phyloP scores from a whole-genome alignment of 2,113 vertebrate genomes.

The Plectropomus leopardus region DNA sequence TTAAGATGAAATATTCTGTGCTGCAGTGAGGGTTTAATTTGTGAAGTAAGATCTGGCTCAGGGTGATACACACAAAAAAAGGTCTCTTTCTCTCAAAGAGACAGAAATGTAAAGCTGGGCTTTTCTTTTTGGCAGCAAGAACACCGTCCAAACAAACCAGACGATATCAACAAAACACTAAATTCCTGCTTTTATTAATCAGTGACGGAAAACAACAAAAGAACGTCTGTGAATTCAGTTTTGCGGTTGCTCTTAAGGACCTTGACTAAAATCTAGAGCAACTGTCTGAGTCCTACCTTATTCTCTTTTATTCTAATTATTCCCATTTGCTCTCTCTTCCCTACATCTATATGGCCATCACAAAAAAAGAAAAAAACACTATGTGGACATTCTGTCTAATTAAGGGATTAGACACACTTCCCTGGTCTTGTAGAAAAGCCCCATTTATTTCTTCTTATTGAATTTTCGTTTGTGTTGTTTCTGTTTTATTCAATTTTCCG shows the following conservation, averaged over 20 bases:
- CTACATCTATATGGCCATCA: conserved; percentile 45
- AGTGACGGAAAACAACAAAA: conserved; percentile 12
- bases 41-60: neutral
- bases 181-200: conserved; percentile 30
- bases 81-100: conserved; percentile 8
- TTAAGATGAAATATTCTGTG: conserved; percentile 16
- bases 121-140: neutral
- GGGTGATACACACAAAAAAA: neutral
- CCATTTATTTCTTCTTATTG: conserved; percentile 78
- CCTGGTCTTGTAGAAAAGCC: conserved; percentile 69
- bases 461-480: conserved; percentile 66
- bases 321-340: neutral
- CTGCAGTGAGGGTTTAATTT: conserved; percentile 30
- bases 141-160: conserved; percentile 1
- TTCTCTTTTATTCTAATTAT: conserved; percentile 25
- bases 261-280: conserved; percentile 8
- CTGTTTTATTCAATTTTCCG: conserved; percentile 78
- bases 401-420: conserved; percentile 79
- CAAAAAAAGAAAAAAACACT: conserved; percentile 24
- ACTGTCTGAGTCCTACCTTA: neutral
- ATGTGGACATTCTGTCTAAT: conserved; percentile 69
- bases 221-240: neutral
- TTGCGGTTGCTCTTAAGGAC: conserved; percentile 20
- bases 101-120: neutral
- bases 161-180: conserved; percentile 7